Evolutionary conservation across 35 echinoderm and acorn worm species (phyloP).

Genomic region (Eucidaris tribuloides): DNA sequence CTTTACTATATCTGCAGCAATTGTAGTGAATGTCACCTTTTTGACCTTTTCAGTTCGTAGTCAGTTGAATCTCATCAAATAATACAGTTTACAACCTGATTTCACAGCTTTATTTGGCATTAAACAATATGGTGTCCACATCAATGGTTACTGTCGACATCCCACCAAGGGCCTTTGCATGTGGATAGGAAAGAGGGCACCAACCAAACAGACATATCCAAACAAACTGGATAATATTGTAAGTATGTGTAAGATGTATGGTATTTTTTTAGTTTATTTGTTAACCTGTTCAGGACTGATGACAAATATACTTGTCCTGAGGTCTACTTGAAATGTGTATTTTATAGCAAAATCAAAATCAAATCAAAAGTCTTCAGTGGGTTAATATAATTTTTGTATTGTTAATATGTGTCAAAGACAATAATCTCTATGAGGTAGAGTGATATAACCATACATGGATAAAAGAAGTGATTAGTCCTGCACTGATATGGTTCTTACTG

Average conservation of each 20-base stretch:
- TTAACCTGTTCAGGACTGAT: neutral
- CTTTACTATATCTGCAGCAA: neutral
- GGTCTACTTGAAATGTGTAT: neutral
- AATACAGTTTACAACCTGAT: neutral
- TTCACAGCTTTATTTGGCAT: slow-evolving; percentile 66
- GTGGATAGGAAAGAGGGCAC: slow-evolving; percentile 69
- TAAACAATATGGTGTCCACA: slow-evolving; percentile 66
- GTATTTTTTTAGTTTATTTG: neutral
- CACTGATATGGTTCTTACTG: too few species aligned
- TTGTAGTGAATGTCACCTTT: neutral
- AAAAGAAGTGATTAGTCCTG: too few species aligned
- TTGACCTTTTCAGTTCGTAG: neutral
- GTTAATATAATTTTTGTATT: neutral
- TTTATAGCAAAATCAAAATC: neutral
- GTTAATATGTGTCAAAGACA: too few species aligned
- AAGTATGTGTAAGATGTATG: neutral
- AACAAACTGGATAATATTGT: slow-evolving; percentile 69
- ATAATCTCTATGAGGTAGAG: too few species aligned
- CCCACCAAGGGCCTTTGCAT: slow-evolving; percentile 48
- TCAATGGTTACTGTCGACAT: slow-evolving; percentile 70
- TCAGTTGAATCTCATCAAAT: neutral
- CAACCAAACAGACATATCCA: slow-evolving; percentile 63
- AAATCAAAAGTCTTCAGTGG: neutral
- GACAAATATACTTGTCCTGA: neutral
- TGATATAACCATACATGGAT: too few species aligned